These are phyloP conservation scores for Cheilosia scutellata DNA, from an alignment of 2,888 invertebrate genomes.

Conservation along the genomic window DNA sequence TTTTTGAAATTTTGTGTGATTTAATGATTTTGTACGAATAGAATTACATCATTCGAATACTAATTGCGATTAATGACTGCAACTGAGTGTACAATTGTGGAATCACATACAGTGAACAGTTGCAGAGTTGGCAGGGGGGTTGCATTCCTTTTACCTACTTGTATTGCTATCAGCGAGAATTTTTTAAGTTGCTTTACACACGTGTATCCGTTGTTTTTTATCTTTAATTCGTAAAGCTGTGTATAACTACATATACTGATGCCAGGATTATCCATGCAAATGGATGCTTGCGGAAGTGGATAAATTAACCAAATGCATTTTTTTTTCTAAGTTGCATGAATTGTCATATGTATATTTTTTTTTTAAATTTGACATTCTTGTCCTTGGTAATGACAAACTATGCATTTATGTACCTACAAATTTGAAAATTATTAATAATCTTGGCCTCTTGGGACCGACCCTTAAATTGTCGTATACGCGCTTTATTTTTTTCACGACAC, in stretches of 20 bases:
- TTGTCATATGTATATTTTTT: background rate
- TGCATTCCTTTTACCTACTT: background rate
- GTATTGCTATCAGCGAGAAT: constrained; percentile 15
- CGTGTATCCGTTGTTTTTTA: constrained; percentile 23
- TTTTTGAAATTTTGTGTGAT: constrained; percentile 13
- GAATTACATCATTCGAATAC: constrained; percentile 68
- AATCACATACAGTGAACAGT: constrained; percentile 5
- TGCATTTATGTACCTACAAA: too few species aligned
- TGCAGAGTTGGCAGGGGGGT: background rate
- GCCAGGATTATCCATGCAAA: background rate
- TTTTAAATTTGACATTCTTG: too few species aligned
- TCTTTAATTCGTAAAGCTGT: background rate
- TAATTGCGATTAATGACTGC: constrained; percentile 57
- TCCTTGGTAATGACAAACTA: too few species aligned
- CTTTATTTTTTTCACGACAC: too few species aligned
- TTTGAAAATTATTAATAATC: constrained; percentile 22
- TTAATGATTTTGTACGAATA: constrained; percentile 30
- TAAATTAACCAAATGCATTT: background rate
- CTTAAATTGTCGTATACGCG: too few species aligned
- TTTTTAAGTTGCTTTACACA: constrained; percentile 19
- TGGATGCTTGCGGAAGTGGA: constrained; percentile 1
- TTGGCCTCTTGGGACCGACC: too few species aligned
- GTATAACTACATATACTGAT: background rate
- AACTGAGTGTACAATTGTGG: constrained; percentile 25
- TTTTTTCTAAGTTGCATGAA: too few species aligned